Percentiles rank a stretch among this genome's conserved stretches.
phyloP scores from a whole-genome alignment of 2,888 invertebrate genomes.

The Cryptophagus acutangulus region DNA sequence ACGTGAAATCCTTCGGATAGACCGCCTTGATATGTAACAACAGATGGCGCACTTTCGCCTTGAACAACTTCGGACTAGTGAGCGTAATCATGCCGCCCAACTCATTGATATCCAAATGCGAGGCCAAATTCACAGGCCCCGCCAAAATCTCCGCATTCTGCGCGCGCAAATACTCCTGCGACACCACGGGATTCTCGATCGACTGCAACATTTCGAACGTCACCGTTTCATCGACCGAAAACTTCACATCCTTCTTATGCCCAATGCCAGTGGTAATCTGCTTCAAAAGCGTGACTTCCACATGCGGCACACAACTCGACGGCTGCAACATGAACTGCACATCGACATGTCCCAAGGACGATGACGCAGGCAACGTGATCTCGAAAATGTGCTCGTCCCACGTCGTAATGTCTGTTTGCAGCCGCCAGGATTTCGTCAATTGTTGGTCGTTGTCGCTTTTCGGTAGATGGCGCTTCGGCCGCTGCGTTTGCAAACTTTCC shows the following conservation, averaged over 20 bases:
- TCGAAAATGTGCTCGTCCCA: slow-evolving; percentile 94
- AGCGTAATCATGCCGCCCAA: slow-evolving; percentile 79
- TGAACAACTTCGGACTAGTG: slow-evolving; percentile 79
- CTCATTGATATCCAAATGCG: slow-evolving; percentile 79
- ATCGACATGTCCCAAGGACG: slow-evolving; percentile 80
- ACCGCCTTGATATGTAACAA: slow-evolving; percentile 68
- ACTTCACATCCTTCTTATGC: slow-evolving; percentile 48
- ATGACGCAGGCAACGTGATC: slow-evolving; percentile 73
- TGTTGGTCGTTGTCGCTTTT: slow-evolving; percentile 61
- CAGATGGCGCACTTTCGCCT: slow-evolving; percentile 72
- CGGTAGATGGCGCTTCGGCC: slow-evolving; percentile 83
- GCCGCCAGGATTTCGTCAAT: slow-evolving; percentile 79
- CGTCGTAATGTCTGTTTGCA: slow-evolving; percentile 81
- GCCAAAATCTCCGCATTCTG: slow-evolving; percentile 89
- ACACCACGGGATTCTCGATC: slow-evolving; percentile 69
- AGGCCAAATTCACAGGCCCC: slow-evolving; percentile 78
- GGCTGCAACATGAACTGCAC: slow-evolving; percentile 80
- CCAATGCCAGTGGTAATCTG: slow-evolving; percentile 63
- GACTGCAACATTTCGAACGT: slow-evolving; percentile 45
- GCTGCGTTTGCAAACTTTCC: slow-evolving; percentile 86
- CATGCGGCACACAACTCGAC: slow-evolving; percentile 70
- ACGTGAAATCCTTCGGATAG: slow-evolving; percentile 38
- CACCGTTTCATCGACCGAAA: slow-evolving; percentile 52
- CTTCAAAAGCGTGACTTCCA: slow-evolving; percentile 59
- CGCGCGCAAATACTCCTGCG: slow-evolving; percentile 75